Evolutionary conservation across 2,888 invertebrate genomes (phyloP), one percentile per base, ranked within the genome.

Genomic region (Peribatodes rhomboidaria): DNA sequence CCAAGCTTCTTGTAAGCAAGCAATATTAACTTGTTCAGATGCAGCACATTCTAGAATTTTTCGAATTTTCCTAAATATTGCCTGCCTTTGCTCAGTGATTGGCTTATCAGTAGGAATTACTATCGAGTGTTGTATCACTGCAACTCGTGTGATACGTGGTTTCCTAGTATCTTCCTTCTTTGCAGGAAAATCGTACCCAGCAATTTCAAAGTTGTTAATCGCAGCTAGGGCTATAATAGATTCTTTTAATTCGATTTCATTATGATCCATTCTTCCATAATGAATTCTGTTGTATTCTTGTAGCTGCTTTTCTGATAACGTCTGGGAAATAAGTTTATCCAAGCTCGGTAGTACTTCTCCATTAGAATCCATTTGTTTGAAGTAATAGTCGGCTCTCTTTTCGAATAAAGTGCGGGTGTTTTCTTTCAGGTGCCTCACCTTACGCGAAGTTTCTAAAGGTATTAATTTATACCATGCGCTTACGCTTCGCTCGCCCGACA

Each of bases 1-100:
- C 99, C 99, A 99, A 2, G 98, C 98, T 92, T 99, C 99, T 90
- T 99, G 99, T 66, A 99, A 95, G 82, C 99, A 99, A 55, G 99
- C 82, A 22, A 99, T 93, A 84, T 99, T 99, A 37, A 98, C 98
- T 1, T 95, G 95, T 77, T 96, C 96, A 31, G 85, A 82, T 0
- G 96, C 97, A 1, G 99, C 99, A 10, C 95, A 94, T 59, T 95
- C 94, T 27, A 98, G 95, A n/a, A 98, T 96, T 53, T 93, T 93
- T 44, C 90, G 88, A 13, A 98, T 95, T 84, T 98, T 95, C 59
- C 95, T 89, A 86, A 96, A 96, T 69, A 99, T 94, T 7, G 97
- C 97, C 64, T 95, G 94, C 58, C 97, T 94, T 91, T 99, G 98
- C 46, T 95, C 95, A 8, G 86, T 83, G 47, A 99, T 90, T 0